phyloP scores from a whole-genome alignment of 2,113 vertebrate species.

The Tilapia sparmanii region DNA sequence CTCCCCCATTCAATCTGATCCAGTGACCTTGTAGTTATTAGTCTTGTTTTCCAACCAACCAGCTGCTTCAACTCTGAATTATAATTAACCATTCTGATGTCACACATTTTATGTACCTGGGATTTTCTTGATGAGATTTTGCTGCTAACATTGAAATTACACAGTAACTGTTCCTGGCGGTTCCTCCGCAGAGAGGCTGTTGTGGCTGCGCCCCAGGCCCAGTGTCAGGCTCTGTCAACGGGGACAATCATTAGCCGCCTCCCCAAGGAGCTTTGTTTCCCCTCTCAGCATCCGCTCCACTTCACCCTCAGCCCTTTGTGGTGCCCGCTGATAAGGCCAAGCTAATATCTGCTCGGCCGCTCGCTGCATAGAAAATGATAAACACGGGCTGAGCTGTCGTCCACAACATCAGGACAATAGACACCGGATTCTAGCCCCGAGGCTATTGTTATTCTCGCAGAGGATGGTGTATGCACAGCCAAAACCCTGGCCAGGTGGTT shows the following conservation, averaged over 20 bases:
- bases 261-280: neutral
- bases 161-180: neutral
- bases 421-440: neutral
- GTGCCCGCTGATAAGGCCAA: conserved; percentile 43
- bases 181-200: neutral
- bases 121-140: neutral
- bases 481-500: neutral
- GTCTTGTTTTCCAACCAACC: neutral
- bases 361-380: conserved; percentile 17
- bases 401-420: conserved; percentile 27
- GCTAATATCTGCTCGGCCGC: conserved; percentile 36
- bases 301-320: conserved; percentile 50
- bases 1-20: neutral
- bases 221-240: neutral
- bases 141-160: neutral
- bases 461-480: neutral
- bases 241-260: conserved; percentile 25
- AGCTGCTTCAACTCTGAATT: neutral
- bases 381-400: conserved; percentile 10
- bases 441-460: conserved; percentile 19
- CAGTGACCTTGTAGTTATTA: neutral
- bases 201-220: neutral
- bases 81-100: neutral
- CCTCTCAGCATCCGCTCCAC: neutral
- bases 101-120: neutral